Percentiles rank a stretch among this genome's conserved stretches.
phyloP scores from a whole-genome alignment of 2,888 invertebrate genomes.

The Apodemia mormo region DNA sequence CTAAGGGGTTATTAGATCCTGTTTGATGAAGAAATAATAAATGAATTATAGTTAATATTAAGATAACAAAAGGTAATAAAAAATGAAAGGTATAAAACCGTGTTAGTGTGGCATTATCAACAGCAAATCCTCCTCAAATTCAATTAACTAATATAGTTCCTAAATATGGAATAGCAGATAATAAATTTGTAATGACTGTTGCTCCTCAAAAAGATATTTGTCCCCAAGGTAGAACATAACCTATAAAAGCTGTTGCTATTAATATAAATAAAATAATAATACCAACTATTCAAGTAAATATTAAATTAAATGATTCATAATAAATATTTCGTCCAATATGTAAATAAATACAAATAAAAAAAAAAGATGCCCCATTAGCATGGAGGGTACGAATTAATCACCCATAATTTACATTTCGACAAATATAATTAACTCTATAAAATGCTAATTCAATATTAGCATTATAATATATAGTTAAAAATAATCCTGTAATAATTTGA shows the following conservation, averaged over 20 bases:
- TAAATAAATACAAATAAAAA: constrained; percentile 85
- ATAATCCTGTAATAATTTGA: constrained; percentile 76
- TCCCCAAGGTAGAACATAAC: constrained; percentile 89
- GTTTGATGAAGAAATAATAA: constrained; percentile 85
- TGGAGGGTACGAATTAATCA: constrained; percentile 85
- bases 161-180: not conserved
- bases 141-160: not conserved
- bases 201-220: constrained; percentile 56
- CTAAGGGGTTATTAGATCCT: constrained; percentile 50
- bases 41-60: constrained; percentile 83
- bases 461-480: constrained; percentile 86
- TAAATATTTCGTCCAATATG: constrained; percentile 54
- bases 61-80: constrained; percentile 85
- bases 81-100: constrained; percentile 90
- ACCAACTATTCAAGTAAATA: constrained; percentile 84
- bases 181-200: not conserved
- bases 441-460: constrained; percentile 84
- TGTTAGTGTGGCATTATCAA: constrained; percentile 87
- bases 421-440: constrained; percentile 85
- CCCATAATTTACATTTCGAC: constrained; percentile 86
- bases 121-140: constrained; percentile 87
- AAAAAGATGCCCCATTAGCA: constrained; percentile 87
- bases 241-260: constrained; percentile 89
- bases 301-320: constrained; percentile 74
- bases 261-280: constrained; percentile 84